phyloP scores from a whole-genome alignment of 2,797 vertebrate species.

The Eidolon dupreanum region DNA sequence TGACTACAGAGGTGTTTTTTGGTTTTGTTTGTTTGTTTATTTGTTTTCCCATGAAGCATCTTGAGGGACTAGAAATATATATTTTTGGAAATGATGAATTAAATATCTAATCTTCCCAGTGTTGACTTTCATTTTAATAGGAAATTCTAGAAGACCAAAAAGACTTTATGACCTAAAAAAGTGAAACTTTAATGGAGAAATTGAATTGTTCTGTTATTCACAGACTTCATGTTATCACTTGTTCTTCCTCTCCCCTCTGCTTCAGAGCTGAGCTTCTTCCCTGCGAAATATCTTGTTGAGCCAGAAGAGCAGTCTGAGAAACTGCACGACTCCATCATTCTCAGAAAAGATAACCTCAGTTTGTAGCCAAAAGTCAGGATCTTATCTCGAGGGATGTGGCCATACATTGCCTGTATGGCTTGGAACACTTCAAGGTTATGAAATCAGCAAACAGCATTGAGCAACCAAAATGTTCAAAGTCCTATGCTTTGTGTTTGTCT shows the following conservation, averaged over 20 bases:
- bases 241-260: background rate
- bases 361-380: background rate
- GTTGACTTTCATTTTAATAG: background rate
- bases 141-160: constrained; percentile 1
- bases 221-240: background rate
- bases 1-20: background rate
- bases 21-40: too few species aligned
- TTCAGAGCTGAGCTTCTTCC: background rate
- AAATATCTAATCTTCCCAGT: constrained; percentile 5
- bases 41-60: background rate
- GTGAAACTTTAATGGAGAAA: background rate
- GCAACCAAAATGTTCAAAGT: background rate
- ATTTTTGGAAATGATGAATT: background rate
- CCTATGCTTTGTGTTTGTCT: background rate
- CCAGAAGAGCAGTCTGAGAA: background rate
- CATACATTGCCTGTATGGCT: background rate
- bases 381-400: background rate
- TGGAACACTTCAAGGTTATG: background rate
- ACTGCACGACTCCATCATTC: background rate
- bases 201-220: background rate
- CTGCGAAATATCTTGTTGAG: background rate
- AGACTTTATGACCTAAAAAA: background rate
- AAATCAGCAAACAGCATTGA: background rate
- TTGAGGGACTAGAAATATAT: background rate
- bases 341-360: background rate